Conservation (phyloP, 2,113 vertebrate genomes). For the Melozone crissalis region DNA sequence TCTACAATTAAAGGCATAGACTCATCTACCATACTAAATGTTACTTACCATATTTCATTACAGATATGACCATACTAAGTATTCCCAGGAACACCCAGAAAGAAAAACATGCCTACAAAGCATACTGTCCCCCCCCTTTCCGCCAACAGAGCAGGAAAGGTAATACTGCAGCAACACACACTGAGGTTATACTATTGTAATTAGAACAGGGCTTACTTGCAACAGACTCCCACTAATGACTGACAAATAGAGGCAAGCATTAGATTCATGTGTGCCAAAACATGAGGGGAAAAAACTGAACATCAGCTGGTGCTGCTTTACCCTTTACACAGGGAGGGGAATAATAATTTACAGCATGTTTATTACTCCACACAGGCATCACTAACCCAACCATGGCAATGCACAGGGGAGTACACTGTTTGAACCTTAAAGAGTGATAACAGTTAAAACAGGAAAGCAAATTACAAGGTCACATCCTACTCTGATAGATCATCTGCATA, state of each 20-base stretch:
- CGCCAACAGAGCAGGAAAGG: background rate
- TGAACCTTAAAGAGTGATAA: background rate
- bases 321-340: background rate
- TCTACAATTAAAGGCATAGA: background rate
- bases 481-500: background rate
- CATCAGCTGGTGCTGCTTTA: background rate
- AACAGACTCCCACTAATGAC: background rate
- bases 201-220: background rate
- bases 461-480: background rate
- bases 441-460: background rate
- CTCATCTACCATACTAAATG: background rate
- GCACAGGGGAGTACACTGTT: background rate
- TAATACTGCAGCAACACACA: background rate
- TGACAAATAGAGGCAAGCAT: background rate
- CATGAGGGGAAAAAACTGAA: background rate
- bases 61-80: background rate
- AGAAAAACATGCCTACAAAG: background rate
- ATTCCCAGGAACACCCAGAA: background rate
- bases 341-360: background rate
- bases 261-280: background rate
- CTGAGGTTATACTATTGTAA: background rate
- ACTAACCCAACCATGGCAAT: background rate
- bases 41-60: background rate
- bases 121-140: background rate
- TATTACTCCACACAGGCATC: background rate